These are phyloP conservation scores for Cuculus canorus DNA, from an alignment of 2,797 vertebrate species.

Conservation along the genomic window DNA sequence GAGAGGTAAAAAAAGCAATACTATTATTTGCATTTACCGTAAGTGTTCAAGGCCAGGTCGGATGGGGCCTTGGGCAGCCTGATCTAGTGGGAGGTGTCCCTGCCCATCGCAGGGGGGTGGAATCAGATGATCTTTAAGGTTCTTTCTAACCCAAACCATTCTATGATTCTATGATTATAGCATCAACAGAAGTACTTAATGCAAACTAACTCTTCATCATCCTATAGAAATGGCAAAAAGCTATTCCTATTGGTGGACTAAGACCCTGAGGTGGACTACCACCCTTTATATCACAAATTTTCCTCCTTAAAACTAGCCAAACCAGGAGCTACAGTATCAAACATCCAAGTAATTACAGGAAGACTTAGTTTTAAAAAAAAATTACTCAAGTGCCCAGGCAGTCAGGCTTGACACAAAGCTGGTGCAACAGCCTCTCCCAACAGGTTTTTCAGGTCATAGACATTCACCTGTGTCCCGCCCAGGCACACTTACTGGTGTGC, in stretches of 20 bases:
- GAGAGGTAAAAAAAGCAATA: not conserved
- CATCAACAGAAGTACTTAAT: not conserved
- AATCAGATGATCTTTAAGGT: no score
- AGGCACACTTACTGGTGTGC: not conserved
- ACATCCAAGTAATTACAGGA: not conserved
- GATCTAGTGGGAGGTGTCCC: no score
- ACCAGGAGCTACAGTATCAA: not conserved
- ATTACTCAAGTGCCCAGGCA: not conserved
- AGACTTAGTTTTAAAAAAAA: not conserved
- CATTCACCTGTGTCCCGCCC: not conserved
- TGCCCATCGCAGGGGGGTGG: no score
- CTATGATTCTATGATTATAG: no score
- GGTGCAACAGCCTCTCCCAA: not conserved
- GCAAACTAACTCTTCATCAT: not conserved
- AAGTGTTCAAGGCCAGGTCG: not conserved
- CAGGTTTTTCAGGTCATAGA: not conserved
- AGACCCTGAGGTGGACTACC: not conserved
- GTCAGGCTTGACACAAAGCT: not conserved
- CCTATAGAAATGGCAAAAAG: not conserved
- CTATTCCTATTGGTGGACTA: not conserved
- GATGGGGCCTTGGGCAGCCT: no score
- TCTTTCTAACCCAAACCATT: no score
- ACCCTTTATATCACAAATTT: not conserved
- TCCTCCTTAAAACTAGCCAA: not conserved
- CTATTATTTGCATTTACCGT: not conserved